phyloP scores from a whole-genome alignment of 2,797 vertebrate species.

The Danio choprae region DNA sequence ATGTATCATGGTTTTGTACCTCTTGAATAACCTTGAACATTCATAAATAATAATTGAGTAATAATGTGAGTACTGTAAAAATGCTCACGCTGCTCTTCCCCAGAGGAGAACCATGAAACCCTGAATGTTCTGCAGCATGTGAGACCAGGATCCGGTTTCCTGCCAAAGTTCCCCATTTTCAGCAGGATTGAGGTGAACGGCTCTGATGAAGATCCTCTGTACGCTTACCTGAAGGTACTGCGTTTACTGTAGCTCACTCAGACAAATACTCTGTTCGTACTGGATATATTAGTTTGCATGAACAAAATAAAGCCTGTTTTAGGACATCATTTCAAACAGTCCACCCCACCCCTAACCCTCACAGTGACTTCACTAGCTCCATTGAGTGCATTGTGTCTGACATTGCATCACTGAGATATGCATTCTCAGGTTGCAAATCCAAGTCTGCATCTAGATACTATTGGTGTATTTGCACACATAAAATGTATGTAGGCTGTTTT shows the following conservation, averaged over 20 bases:
- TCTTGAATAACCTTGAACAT: too few relatives aligned
- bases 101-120: slow-evolving; percentile 81
- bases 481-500: too few relatives aligned
- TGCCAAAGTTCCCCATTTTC: slow-evolving; percentile 82
- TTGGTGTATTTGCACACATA: too few relatives aligned
- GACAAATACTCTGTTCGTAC: neutral
- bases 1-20: too few relatives aligned
- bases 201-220: slow-evolving; percentile 78
- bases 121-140: slow-evolving; percentile 78
- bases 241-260: neutral
- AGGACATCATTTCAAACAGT: too few relatives aligned
- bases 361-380: too few relatives aligned
- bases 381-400: too few relatives aligned
- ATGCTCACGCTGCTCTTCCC: slow-evolving; percentile 28
- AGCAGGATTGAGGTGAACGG: slow-evolving; percentile 81
- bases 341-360: too few relatives aligned
- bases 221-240: slow-evolving; percentile 79
- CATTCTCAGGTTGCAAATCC: too few relatives aligned
- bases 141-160: slow-evolving; percentile 79
- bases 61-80: neutral
- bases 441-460: too few relatives aligned
- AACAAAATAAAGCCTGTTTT: neutral
- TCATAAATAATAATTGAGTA: too few relatives aligned
- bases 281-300: neutral
- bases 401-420: too few relatives aligned